Evolutionary conservation across 2,797 vertebrate species (phyloP), one percentile per base, ranked within the genome.

Genomic region (Heliangelus exortis): DNA sequence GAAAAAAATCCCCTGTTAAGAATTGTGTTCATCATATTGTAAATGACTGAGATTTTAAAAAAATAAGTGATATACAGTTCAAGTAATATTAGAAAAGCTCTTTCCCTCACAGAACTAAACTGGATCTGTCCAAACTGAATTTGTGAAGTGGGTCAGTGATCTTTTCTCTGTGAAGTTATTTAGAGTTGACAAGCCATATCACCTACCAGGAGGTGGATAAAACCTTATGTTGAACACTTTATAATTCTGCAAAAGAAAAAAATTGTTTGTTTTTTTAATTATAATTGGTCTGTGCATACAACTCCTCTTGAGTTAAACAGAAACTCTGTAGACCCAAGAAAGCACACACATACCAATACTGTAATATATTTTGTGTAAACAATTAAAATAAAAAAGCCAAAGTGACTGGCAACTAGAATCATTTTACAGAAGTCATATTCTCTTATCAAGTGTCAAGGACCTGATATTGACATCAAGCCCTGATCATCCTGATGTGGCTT

Each of bases 41-140:
- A 94, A 95, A 91, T 36, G 73, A 93, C 83, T 39, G 87, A 58
- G n/a, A 80, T 66, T 95, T 89, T 57, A 47, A 86, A 15, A 83
- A 92, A 69, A 51, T 12, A 90, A 92, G 73, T 88, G 87, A 93
- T 55, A 94, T 55, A 79, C 61, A 85, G 43, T 68, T 36, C 51
- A 91, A 84, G 89, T 63, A 84, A 67, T 57, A 89, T 74, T 94
- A 92, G 16, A 20, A 68, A 80, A 86, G 11, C 82, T 93, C 26
- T 73, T 95, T 88, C 67, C 10, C 11, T 23, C 57, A 66, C 26
- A 83, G 50, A 87, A 51, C 91, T 86, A 91, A 95, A 93, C 7
- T 65, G 12, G 10, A 31, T 31, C 20, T 83, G 48, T 50, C 80
- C 39, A 91, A 89, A 78, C 50, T 69, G 65, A 92, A 74, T 77